Evolutionary conservation across 2,797 vertebrate species (phyloP), one percentile per base, ranked within the genome.

Genomic region (Paramormyrops hopkinsi): DNA sequence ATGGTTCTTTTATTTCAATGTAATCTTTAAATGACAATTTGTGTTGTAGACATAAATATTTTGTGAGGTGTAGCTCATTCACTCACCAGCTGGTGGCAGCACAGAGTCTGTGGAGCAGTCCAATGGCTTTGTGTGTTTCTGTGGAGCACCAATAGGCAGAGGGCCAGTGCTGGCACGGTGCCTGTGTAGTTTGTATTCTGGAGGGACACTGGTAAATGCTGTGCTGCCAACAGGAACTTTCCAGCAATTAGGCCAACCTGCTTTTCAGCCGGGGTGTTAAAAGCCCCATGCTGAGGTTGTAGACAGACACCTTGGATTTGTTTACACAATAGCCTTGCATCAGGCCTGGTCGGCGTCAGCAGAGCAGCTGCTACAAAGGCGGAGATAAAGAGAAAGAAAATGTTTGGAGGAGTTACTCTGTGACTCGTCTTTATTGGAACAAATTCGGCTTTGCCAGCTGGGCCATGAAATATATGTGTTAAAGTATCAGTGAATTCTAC

Each of bases 191-290:
- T 88, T 84, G 79, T 88, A 90, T 90, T 88, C 73, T 88, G 79
- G 56, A 90, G 89, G 86, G 88, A 69, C 73, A 37, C 82, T 89
- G 88, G 88, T 88, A 54, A 85, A 46, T 65, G 82, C 89, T 62
- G 82, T 44, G 48, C 51, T 88, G 88, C 88, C 89, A 90, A 86
- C 59, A 44, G 83, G 88, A 90, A 88, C 87, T 79, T 88, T 88
- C 56, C 79, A 56, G 89, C 82, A 88, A 90, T 90, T 90, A 88
- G 88, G 65, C 88, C 82, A 46, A 88, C 87, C 87, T 73, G 87
- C 87, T 86, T 88, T 56, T 33, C 53, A 76, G 54, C 54, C 79
- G 14, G 54, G 73, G 29, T 65, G 87, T 51, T 62, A 53, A 90
- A 86, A 88, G 46, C 73, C 89, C 59, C 89, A 88, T 8, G 29